Conservation (phyloP, 1,140 invertebrate species). For the Hirudo medicinalis region DNA sequence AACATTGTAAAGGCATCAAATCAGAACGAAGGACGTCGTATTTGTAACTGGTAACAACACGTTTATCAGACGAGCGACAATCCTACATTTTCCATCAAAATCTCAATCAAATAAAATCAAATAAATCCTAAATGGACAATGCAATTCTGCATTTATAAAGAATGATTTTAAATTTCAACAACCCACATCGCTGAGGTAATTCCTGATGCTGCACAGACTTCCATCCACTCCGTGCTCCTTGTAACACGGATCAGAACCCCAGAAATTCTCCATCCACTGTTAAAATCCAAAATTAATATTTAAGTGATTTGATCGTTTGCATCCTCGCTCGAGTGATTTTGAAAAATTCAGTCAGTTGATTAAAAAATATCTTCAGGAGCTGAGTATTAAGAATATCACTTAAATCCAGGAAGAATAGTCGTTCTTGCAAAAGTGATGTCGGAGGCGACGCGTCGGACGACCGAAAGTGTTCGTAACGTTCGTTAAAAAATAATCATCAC, state of each 20-base stretch:
- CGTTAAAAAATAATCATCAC: no score
- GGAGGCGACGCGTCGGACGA: no score
- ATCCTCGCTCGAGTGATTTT: no score
- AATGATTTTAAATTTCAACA: neutral
- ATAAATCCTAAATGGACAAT: conserved; percentile 8
- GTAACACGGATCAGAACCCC: conserved; percentile 41
- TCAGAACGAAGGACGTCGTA: no score
- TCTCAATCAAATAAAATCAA: conserved; percentile 30
- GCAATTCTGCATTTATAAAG: neutral
- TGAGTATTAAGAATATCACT: no score
- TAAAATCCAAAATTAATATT: conserved; percentile 17
- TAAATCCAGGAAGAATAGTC: no score
- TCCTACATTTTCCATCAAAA: conserved; percentile 19
- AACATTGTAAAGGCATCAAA: neutral
- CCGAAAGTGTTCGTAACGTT: no score
- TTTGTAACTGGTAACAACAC: neutral
- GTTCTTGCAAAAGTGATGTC: no score
- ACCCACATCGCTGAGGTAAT: conserved; percentile 40
- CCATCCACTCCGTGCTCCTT: conserved; percentile 38
- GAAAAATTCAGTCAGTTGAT: no score
- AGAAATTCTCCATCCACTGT: conserved; percentile 40
- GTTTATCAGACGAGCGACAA: conserved; percentile 31
- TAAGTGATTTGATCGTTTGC: no score
- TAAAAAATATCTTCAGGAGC: no score
- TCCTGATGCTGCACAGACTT: conserved; percentile 38